Evolutionary conservation across 1,140 invertebrate species (phyloP), one percentile per base, ranked within the genome.

Genomic region (Heliconius eleuchia): DNA sequence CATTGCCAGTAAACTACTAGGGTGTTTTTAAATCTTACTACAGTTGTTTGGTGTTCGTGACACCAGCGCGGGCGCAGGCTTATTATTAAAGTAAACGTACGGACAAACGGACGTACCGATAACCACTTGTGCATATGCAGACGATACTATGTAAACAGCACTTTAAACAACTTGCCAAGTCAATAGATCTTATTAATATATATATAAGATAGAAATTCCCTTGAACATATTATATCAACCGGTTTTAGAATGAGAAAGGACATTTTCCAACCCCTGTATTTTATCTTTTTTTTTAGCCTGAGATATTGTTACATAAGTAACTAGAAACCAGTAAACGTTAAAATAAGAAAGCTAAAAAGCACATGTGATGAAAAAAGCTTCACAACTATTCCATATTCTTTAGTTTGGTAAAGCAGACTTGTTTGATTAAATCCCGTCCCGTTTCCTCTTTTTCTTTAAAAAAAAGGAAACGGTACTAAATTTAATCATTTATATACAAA

Each of bases 41-140:
- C 60, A 27, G n/a, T 80, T 93, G 91, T 93, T 93, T 93, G 88
- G 86, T 76, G 86, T 90, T 92, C 92, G 92, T 93, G 92, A 93
- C 91, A 90, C 60, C 87, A 86, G 85, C 86, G 87, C 90, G 80
- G 84, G 87, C 89, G 84, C 85, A 85, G 84, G 88, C 85, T 92
- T 92, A 93, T 93, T 93, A 89, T 93, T 93, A 92, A 89, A 92
- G 89, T 86, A 92, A 92, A 92, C 91, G 85, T 80, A 87, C 87
- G 84, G 83, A 88, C n/a, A n/a, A n/a, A n/a, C 86, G 84, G 85
- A 88, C 90, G 85, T 78, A 81, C 82, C 85, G 88, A 89, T 92
- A 91, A 93, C 91, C 85, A 88, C 88, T 91, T 89, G 88, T 83
- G 87, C 87, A 91, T 91, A 91, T 89, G 86, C 89, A 91, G 86